Base-by-base conservation (phyloP, 2,113 vertebrate genomes). In the Lophotis ruficrista region DNA sequence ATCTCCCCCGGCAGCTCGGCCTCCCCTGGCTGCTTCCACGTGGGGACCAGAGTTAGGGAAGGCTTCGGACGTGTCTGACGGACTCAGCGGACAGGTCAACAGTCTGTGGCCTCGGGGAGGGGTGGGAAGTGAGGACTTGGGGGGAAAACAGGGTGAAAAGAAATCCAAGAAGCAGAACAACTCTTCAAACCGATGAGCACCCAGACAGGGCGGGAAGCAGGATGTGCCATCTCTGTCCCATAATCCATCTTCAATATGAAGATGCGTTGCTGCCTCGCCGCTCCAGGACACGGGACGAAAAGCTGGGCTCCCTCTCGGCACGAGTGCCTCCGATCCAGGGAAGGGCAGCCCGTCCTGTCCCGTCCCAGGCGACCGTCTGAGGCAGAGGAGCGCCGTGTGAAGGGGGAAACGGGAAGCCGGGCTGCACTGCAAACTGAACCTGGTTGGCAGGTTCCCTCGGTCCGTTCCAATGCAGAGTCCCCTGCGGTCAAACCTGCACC, bases 161-260 rank as follows among this genome's bases (percentile, higher is more conserved):
- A 97, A 97, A 98, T 96, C 94, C 95, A 95, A 84, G 83, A 97
- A 94, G 97, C 97, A 93, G 95, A 98, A 97, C 97, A 95, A 96
- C 94, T 97, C 94, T 96, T 96, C 91, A 95, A 92, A 90, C 84
- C 19, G 78, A 89, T 68, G 91, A 95, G 96, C 94, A 87, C 96
- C 73, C 43, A 96, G 96, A 98, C 94, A 89, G 71, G 94, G 93
- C 68, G 58, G 95, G 93, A 94, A 96, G 97, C 69, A 38, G 95
- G 95, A 91, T 87, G 91, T 80, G 90, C 88, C 90, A 77, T 96
- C 93, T 95, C 96, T 96, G 97, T 98, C 98, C 97, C 97, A 98
- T 99, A 99, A 99, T 98, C 97, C 98, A 98, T 98, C 99, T 99
- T 99, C 99, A 99, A 99, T 99, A 99, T 99, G 99, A 99, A 99